Conservation (phyloP, 2,888 invertebrate species). For the Ischnus inquisitorius region DNA sequence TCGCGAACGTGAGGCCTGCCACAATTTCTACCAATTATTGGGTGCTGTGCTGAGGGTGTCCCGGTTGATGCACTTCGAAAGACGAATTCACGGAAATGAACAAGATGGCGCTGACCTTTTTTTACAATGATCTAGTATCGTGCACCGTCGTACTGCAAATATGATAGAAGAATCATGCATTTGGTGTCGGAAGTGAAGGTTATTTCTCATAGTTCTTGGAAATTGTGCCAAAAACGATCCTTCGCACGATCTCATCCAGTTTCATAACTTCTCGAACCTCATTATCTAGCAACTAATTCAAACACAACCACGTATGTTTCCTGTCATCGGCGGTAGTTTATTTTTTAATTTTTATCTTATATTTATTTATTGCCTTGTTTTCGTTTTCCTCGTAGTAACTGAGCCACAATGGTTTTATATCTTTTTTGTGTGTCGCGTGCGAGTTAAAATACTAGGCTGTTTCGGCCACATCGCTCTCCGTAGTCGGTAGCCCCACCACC, state of each 20-base stretch:
- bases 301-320: background rate
- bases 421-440: slow-evolving; percentile 14
- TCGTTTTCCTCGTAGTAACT: background rate
- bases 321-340: background rate
- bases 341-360: background rate
- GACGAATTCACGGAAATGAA: slow-evolving; percentile 78
- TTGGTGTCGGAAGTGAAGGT: too few relatives aligned
- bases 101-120: slow-evolving; percentile 37
- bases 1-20: background rate
- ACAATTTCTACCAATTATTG: slow-evolving; percentile 26
- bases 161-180: too few relatives aligned
- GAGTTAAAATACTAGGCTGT: slow-evolving; percentile 23
- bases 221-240: background rate
- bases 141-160: background rate
- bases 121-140: background rate
- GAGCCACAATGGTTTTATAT: background rate
- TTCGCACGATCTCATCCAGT: background rate
- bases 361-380: slow-evolving; percentile 7
- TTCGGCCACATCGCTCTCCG: slow-evolving; percentile 5
- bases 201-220: background rate
- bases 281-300: background rate
- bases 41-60: slow-evolving; percentile 12
- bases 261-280: background rate
- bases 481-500: background rate
- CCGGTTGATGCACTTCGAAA: slow-evolving; percentile 62